Percentiles rank a stretch among this genome's conserved stretches.
Conservation (phyloP, 2,888 invertebrate species). For the Heliconius ismenius region DNA sequence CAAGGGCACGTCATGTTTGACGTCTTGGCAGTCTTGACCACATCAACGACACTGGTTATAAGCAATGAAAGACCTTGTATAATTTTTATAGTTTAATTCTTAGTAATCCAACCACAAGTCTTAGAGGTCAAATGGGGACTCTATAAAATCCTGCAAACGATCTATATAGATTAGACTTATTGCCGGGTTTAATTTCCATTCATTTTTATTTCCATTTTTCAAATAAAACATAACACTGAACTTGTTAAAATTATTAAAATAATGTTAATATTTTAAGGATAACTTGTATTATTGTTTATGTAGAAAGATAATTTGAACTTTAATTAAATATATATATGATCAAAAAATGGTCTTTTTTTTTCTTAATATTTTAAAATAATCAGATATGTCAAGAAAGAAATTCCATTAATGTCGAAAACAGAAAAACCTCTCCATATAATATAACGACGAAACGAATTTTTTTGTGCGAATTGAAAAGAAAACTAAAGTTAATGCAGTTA, state of each 20-base stretch:
- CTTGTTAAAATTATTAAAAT: no score
- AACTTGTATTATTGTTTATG: no score
- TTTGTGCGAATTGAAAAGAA: slow-evolving; percentile 12
- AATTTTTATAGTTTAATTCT: not conserved
- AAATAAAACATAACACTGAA: no score
- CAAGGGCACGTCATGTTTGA: not conserved
- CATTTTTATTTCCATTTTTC: no score
- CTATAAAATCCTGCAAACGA: not conserved
- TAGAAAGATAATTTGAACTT: not conserved
- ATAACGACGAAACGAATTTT: not conserved
- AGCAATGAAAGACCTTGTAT: not conserved
- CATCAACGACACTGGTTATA: not conserved
- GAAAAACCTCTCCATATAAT: not conserved
- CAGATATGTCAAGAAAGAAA: not conserved
- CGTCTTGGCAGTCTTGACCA: not conserved
- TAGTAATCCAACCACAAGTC: not conserved
- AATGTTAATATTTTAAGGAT: no score
- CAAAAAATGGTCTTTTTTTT: not conserved
- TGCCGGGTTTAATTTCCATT: not conserved
- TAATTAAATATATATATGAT: not conserved
- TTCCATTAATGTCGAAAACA: not conserved
- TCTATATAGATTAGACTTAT: not conserved
- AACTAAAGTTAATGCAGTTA: not conserved
- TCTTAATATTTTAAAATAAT: not conserved
- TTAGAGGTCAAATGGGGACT: not conserved